Conservation (phyloP, 2,797 vertebrate species). For the Rhabdomys pumilio region DNA sequence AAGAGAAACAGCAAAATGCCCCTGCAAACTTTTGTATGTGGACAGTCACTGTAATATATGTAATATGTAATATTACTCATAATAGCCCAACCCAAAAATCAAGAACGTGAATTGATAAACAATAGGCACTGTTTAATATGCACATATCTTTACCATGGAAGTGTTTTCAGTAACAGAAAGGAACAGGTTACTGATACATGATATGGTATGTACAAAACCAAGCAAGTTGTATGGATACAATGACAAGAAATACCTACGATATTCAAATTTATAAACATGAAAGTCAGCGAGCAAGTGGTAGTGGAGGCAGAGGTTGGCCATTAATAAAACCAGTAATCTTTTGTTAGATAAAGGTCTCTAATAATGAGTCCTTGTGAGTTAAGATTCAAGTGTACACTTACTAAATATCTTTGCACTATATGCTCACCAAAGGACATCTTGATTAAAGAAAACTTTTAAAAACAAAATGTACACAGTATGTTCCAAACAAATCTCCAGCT, state of each 20-base stretch:
- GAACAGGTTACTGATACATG: neutral
- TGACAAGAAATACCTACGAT: neutral
- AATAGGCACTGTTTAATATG: neutral
- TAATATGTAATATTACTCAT: neutral
- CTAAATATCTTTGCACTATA: neutral
- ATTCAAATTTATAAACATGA: neutral
- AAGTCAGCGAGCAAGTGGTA: neutral
- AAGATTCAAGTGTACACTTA: neutral
- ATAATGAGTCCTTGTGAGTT: neutral
- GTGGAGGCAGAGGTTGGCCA: neutral
- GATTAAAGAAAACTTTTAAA: conserved; percentile 45
- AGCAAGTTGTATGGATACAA: neutral
- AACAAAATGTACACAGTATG: neutral
- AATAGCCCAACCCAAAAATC: conserved; percentile 9
- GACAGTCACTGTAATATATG: neutral
- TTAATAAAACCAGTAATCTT: neutral
- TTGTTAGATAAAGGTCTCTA: neutral
- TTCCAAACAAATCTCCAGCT: neutral
- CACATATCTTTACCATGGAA: neutral
- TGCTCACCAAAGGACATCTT: neutral
- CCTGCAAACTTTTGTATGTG: neutral
- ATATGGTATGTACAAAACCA: neutral
- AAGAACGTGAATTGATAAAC: neutral
- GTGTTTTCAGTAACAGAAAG: neutral
- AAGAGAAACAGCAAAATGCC: neutral